Base-by-base conservation (phyloP, 2,797 vertebrate genomes). In the Silurus aristotelis region DNA sequence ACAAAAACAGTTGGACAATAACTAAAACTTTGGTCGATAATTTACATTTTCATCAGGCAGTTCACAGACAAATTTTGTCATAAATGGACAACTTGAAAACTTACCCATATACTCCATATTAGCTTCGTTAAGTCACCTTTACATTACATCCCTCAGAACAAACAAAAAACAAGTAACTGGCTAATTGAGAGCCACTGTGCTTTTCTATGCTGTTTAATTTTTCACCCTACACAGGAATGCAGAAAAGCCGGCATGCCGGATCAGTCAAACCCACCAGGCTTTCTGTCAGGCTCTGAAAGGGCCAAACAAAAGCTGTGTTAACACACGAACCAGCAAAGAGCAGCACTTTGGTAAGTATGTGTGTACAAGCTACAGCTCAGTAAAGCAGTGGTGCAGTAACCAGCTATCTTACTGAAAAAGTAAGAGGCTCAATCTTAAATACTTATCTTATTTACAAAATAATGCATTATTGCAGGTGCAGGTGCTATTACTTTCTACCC, bases 191-290 rank as follows among this genome's bases (percentile, higher is more conserved):
- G 76, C 66, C 67, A 76, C 82, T 66, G 84, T 86, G 27, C 22
- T 66, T 66, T 66, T 25, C 78, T 68, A 27, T 12, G 20, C 25
- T 83, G 52, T 55, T 82, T 52, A 7, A 76, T 48, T 77, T 72
- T 82, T 84, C 76, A 84, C 83, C 82, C 68, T 77, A 43, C 43
- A 56, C 84, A 92, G 95, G 95, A 97, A 96, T 93, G 96, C 92
- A 90, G 94, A 92, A 94, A 92, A 95, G 94, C 94, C 92, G 85
- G 91, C 92, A 93, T 90, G 91, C 91, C 89, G 31, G 55, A 85
- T 92, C 91, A 89, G 91, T 87, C 82, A 91, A 90, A 93, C 88
- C 86, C 90, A 90, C 89, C 88, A 60, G 9, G 84, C 64, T 88
- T 82, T 87, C 85, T 75, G 86, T 87, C 85, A 78, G 91, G 61